These are phyloP conservation scores for Pagrus major DNA, from an alignment of 2,113 vertebrate genomes.

Conservation along the genomic window DNA sequence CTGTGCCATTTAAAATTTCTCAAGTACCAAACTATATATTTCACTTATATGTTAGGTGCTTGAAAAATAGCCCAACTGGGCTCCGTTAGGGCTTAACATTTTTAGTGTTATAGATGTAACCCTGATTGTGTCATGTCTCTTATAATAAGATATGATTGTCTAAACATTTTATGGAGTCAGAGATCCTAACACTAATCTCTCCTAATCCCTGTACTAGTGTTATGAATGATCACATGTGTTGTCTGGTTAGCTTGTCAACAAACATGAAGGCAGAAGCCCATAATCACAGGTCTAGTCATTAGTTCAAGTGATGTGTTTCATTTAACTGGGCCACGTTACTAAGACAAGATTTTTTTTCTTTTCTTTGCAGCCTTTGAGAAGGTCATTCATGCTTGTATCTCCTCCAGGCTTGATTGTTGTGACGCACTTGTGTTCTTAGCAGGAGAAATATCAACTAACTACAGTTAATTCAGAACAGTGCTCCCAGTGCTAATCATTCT, in stretches of 20 bases:
- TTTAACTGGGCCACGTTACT: not conserved
- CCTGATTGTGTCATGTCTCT: not conserved
- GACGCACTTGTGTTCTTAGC: not conserved
- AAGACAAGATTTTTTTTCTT: not conserved
- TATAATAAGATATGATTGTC: not conserved
- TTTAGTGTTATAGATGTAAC: not conserved
- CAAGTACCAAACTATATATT: too few relatives aligned
- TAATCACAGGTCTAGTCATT: not conserved
- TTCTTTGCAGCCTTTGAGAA: slow-evolving; percentile 8
- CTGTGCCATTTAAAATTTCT: too few relatives aligned
- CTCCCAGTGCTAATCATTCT: slow-evolving; percentile 26
- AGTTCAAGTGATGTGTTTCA: not conserved
- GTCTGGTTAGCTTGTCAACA: not conserved
- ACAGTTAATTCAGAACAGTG: slow-evolving; percentile 7
- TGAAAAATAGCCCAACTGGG: too few relatives aligned
- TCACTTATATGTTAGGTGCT: too few relatives aligned
- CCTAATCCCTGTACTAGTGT: not conserved
- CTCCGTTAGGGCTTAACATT: too few relatives aligned
- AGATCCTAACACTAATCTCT: not conserved
- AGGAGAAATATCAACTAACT: slow-evolving; percentile 22
- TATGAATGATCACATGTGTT: not conserved
- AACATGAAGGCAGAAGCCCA: not conserved
- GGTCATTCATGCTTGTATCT: slow-evolving; percentile 19
- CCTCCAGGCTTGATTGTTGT: slow-evolving; percentile 26
- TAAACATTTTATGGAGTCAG: not conserved